Conservation (phyloP, 1,140 invertebrate genomes). For the Aphelenchoides avenae region DNA sequence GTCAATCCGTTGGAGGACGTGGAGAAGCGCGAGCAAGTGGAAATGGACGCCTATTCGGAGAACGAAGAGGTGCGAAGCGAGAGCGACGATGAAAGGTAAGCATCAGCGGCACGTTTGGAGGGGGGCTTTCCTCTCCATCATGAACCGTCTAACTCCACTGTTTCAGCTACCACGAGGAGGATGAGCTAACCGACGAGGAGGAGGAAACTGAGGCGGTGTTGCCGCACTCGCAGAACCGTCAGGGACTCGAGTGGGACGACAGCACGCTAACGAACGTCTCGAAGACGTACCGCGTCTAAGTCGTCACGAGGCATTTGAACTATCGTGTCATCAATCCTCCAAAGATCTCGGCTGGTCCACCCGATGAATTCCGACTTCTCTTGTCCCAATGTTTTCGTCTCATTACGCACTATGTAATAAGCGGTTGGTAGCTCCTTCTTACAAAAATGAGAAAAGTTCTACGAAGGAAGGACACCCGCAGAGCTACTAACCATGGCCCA, state of each 20-base stretch:
- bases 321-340: no score
- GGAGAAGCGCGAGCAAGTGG: conserved; percentile 38
- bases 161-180: conserved; percentile 51
- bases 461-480: no score
- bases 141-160: neutral
- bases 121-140: neutral
- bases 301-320: no score
- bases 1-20: conserved; percentile 59
- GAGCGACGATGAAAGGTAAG: conserved; percentile 44
- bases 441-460: no score
- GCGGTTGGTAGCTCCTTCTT: no score
- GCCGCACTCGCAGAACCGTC: conserved; percentile 35
- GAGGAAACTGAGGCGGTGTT: conserved; percentile 38
- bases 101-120: conserved; percentile 3
- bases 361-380: no score
- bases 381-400: no score
- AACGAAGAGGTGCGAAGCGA: conserved; percentile 48
- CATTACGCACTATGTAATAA: no score
- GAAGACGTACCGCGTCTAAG: no score
- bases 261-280: no score
- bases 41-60: conserved; percentile 36
- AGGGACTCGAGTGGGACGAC: conserved; percentile 56
- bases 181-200: conserved; percentile 42
- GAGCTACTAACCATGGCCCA: no score
- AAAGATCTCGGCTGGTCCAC: no score